Evolutionary conservation across 2,797 vertebrate species (phyloP).

Genomic region (Epinephelus awoara): DNA sequence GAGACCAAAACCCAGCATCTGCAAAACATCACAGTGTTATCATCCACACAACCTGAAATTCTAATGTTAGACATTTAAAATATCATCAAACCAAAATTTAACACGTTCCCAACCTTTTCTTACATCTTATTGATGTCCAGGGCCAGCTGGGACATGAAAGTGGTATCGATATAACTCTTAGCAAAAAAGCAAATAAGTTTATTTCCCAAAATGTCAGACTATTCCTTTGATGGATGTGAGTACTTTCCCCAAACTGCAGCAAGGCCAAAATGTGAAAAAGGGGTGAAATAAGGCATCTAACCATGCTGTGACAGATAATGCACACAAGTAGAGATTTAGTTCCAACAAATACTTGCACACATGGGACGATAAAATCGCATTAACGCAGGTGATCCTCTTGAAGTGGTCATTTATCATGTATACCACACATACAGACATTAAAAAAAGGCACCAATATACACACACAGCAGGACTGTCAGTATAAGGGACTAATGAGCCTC

Average conservation of each 20-base stretch:
- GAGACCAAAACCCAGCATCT: too few species aligned
- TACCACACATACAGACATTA: background rate
- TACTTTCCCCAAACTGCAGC: background rate
- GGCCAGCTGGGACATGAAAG: background rate
- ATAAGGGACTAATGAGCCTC: slow-evolving; percentile 56
- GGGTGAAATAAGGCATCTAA: background rate
- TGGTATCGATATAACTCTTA: background rate
- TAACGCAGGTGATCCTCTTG: slow-evolving; percentile 1
- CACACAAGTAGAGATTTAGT: background rate
- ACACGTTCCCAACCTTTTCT: too few species aligned
- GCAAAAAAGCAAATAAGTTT: background rate
- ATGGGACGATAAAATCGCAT: slow-evolving; percentile 3
- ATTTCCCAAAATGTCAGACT: background rate
- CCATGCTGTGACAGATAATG: background rate
- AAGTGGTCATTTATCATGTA: slow-evolving; percentile 21
- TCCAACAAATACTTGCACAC: background rate
- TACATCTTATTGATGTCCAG: too few species aligned
- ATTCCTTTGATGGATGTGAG: background rate
- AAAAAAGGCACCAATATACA: background rate
- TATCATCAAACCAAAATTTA: too few species aligned
- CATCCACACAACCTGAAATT: too few species aligned
- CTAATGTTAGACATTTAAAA: too few species aligned
- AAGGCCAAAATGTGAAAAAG: background rate
- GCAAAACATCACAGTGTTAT: too few species aligned
- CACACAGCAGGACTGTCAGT: slow-evolving; percentile 2